Evolutionary conservation across 2,113 vertebrate species (phyloP), one percentile per base, ranked within the genome.

Genomic region (Myiagra hebetior): DNA sequence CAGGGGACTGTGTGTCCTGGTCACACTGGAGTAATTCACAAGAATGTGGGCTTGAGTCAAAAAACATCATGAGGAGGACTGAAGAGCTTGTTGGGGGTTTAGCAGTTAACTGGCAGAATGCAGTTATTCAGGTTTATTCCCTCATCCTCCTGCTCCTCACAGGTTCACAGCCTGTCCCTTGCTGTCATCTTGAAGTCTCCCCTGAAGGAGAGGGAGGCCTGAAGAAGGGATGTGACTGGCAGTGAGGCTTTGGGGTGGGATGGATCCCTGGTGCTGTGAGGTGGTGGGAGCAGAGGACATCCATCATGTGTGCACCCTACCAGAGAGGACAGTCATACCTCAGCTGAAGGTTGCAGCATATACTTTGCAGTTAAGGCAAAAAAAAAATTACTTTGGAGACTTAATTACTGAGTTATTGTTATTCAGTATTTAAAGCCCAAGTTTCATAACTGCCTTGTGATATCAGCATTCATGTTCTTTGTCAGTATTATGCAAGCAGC

Each of bases 401-500:
- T 89, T 96, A 94, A 95, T 89, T 89, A 65, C 69, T 13, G 18
- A 56, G 41, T 80, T 94, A 70, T 65, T 97, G 84, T 96, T 93
- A 89, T 49, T 63, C 69, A 69, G 75, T 57, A 68, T 92, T 87
- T 92, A 89, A 96, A 97, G 6, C 56, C 63, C 73, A 78, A 44
- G 92, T 97, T 97, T 95, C 78, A n/a, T 93, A 89, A 92, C 79
- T 63, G 75, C 79, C 96, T 87, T 94, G 87, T 94, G 93, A 79
- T 93, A 81, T 11, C 77, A 53, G 70, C 44, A 42, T 87, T 85
- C 50, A 41, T 87, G 62, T 91, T 89, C 81, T 67, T 68, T 83
- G 82, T 85, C 64, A 44, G 85, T 72, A 49, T 95, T 92, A 93
- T 96, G 96, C 87, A 97, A 97, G 87, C 93, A 80, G 81, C 84